Evolutionary conservation across 2,113 vertebrate species (phyloP).

Genomic region (Danionella cerebrum): DNA sequence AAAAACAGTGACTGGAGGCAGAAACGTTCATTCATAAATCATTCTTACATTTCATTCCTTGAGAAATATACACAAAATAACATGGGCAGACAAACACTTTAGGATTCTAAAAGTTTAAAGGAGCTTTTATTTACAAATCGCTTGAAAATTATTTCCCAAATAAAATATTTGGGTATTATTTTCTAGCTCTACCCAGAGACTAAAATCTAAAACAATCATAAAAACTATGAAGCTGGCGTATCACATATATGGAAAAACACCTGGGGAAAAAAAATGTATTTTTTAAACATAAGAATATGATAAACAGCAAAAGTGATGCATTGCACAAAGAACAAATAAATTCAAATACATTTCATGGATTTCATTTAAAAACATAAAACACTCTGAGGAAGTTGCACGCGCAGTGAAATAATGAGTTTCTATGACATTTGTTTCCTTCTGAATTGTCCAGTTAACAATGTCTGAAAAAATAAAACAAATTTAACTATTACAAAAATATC

Average conservation of each 20-base stretch:
- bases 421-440: slow-evolving; percentile 17
- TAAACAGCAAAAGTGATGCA: neutral
- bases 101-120: slow-evolving; percentile 2
- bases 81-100: neutral
- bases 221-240: too few relatives aligned
- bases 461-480: neutral
- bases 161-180: too few relatives aligned
- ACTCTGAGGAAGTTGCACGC: neutral
- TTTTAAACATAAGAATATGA: neutral
- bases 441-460: slow-evolving; percentile 17
- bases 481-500: neutral
- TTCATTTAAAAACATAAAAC: neutral
- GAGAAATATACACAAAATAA: slow-evolving; percentile 6
- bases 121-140: slow-evolving; percentile 56
- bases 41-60: slow-evolving; percentile 26
- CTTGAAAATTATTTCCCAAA: slow-evolving; percentile 21
- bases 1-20: slow-evolving; percentile 18
- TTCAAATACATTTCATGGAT: neutral
- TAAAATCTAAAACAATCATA: too few relatives aligned
- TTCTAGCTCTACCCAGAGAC: too few relatives aligned
- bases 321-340: neutral
- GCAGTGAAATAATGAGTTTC: neutral
- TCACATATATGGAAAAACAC: too few relatives aligned
- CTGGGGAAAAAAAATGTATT: neutral
- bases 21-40: slow-evolving; percentile 44